phyloP scores from a whole-genome alignment of 2,113 vertebrate species.

The Oreochromis tanganicae region DNA sequence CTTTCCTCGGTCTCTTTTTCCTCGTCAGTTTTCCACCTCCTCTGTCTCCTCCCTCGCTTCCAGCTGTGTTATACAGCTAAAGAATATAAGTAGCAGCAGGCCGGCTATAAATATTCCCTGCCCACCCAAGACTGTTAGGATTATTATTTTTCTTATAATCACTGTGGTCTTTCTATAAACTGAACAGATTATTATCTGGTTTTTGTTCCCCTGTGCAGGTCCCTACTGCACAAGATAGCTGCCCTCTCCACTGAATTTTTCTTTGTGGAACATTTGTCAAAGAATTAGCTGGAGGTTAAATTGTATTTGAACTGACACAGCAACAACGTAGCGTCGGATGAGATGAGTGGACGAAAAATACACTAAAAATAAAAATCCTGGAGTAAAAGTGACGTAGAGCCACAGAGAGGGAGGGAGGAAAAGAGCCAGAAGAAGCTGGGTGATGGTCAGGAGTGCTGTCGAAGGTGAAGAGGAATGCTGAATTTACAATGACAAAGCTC shows the following conservation, averaged over 20 bases:
- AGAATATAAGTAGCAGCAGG: conserved; percentile 64
- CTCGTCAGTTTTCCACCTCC: conserved; percentile 38
- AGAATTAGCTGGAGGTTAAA: neutral
- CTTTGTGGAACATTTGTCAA: neutral
- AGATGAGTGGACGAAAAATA: neutral
- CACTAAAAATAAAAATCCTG: neutral
- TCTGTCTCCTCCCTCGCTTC: conserved; percentile 41
- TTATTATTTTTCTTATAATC: conserved; percentile 71
- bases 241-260: neutral
- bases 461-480: conserved; percentile 23
- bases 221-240: neutral
- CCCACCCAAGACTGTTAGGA: conserved; percentile 71
- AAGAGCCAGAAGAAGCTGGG: neutral
- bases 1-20: conserved; percentile 26
- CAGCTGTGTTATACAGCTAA: conserved; percentile 63
- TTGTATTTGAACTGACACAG: neutral
- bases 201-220: conserved; percentile 35
- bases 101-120: conserved; percentile 65
- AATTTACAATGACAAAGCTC: conserved; percentile 37
- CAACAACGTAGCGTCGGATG: neutral
- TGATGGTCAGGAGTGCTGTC: neutral
- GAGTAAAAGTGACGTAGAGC: neutral
- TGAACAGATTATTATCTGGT: conserved; percentile 62
- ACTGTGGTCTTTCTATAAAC: conserved; percentile 62
- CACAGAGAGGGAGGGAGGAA: neutral